Conservation (phyloP, 2,797 vertebrate species). For the Sebastes oblongus region DNA sequence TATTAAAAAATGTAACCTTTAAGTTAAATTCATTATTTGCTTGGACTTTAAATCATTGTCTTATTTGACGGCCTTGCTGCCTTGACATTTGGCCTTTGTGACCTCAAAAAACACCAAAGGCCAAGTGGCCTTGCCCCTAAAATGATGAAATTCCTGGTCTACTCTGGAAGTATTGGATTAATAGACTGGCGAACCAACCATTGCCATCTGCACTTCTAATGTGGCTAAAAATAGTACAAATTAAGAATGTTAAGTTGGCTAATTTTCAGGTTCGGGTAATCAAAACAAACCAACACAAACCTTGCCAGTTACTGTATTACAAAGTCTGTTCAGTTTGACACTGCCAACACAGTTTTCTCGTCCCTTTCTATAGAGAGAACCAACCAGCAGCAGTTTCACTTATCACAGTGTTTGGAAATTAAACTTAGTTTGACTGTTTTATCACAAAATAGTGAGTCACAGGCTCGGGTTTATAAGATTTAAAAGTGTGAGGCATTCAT, state of each 20-base stretch:
- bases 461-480: constrained; percentile 35
- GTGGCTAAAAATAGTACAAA: background rate
- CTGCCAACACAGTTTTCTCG: constrained; percentile 4
- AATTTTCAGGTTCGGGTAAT: background rate
- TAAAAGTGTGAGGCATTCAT: constrained; percentile 46
- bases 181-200: background rate
- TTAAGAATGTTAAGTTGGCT: background rate
- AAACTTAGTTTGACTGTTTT: constrained; percentile 41
- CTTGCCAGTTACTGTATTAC: background rate
- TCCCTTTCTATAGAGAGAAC: background rate
- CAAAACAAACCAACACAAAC: background rate
- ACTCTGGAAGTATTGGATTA: background rate
- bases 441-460: constrained; percentile 36
- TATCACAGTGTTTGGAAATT: background rate
- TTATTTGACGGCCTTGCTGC: background rate
- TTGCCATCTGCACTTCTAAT: background rate
- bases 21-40: background rate
- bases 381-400: constrained; percentile 20
- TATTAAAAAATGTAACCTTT: background rate
- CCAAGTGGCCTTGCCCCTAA: too few species aligned
- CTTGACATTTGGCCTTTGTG: background rate
- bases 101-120: too few species aligned
- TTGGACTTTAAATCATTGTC: background rate
- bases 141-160: too few species aligned
- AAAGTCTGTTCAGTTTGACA: background rate